phyloP scores from a whole-genome alignment of 2,888 invertebrate species.

The Beris morrisii region DNA sequence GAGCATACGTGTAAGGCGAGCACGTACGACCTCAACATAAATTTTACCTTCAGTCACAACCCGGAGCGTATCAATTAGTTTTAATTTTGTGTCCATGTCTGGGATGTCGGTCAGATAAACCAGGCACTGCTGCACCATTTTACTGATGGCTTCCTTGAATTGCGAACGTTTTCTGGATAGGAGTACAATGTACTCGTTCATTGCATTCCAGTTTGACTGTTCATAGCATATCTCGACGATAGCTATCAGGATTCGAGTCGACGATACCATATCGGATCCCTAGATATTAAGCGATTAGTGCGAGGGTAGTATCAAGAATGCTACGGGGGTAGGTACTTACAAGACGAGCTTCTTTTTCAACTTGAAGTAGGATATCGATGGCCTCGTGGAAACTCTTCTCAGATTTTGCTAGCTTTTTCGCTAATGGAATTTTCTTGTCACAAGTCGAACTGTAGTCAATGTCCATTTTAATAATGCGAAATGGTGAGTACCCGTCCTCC shows the following conservation, averaged over 20 bases:
- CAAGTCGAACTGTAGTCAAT: constrained; percentile 87
- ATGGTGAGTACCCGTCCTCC: constrained; percentile 15
- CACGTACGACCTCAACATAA: constrained; percentile 95
- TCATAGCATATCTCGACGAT: constrained; percentile 86
- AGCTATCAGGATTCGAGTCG: constrained; percentile 81
- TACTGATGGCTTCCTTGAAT: constrained; percentile 88
- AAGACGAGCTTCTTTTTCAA: constrained; percentile 41
- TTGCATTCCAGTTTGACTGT: constrained; percentile 80
- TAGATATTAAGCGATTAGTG: constrained; percentile 40
- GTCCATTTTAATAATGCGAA: constrained; percentile 66
- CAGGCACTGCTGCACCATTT: constrained; percentile 89
- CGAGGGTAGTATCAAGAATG: background rate
- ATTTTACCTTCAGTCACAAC: constrained; percentile 95
- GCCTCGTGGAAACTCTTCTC: constrained; percentile 54
- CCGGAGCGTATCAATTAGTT: constrained; percentile 87
- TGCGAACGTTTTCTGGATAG: constrained; percentile 85
- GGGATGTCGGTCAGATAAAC: constrained; percentile 84
- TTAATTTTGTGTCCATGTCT: constrained; percentile 79
- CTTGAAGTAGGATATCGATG: constrained; percentile 18
- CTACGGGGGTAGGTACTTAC: background rate
- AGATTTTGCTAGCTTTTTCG: constrained; percentile 63
- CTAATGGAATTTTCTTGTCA: constrained; percentile 79
- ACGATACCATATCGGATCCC: constrained; percentile 77
- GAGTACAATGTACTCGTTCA: constrained; percentile 87
- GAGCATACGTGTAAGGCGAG: constrained; percentile 82